These are phyloP conservation scores for Beroe forskalii DNA, from an alignment of 37 sponge, comb jelly and placozoan genomes.

Conservation along the genomic window DNA sequence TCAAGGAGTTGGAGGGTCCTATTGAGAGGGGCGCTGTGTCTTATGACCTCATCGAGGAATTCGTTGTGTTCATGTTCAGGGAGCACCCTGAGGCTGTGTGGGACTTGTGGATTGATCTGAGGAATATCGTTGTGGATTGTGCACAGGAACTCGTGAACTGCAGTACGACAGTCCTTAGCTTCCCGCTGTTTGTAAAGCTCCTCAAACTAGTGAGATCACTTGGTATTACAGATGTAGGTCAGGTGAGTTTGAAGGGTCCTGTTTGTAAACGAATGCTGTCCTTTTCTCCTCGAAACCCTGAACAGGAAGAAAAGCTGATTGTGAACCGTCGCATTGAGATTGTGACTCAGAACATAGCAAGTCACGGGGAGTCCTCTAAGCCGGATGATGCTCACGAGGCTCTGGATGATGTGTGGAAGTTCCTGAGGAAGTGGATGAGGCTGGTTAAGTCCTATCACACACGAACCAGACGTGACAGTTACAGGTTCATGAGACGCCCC, in stretches of 20 bases:
- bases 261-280: conserved; percentile 56
- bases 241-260: background rate
- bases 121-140: conserved; percentile 46
- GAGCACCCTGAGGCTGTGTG: conserved; percentile 37
- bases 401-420: conserved; percentile 61
- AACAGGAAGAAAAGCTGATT: conserved; percentile 25
- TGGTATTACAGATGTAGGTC: background rate
- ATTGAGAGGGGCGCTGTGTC: background rate
- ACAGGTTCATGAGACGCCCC: conserved; percentile 54
- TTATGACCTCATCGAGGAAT: background rate
- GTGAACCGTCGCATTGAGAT: conserved; percentile 12
- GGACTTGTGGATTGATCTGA: conserved; percentile 47
- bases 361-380: conserved; percentile 39
- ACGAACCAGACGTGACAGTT: background rate
- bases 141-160: conserved; percentile 46
- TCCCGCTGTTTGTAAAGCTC: conserved; percentile 17
- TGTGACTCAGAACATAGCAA: conserved; percentile 14
- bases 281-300: background rate
- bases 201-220: background rate
- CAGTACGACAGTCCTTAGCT: conserved; percentile 13
- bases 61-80: conserved; percentile 41
- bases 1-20: conserved; percentile 5
- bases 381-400: background rate
- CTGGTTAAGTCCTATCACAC: conserved; percentile 43
- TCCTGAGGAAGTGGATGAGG: conserved; percentile 61